Base-by-base conservation (phyloP, 2,113 vertebrate species). In the Azemiops feae region DNA sequence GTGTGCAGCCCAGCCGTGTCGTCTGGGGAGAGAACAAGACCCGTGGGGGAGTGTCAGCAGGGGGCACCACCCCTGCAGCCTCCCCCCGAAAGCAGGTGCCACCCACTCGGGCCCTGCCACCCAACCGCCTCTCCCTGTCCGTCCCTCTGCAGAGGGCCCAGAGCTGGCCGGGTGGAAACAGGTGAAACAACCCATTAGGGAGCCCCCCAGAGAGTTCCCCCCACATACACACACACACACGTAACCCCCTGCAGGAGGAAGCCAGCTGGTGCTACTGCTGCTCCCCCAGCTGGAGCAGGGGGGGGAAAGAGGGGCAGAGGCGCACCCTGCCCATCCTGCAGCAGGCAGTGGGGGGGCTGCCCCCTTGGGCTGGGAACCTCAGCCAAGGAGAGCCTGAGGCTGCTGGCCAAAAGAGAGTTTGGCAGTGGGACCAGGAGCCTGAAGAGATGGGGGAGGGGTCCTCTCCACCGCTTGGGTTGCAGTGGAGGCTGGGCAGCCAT, bases 1-100 rank as follows among this genome's bases (percentile, higher is more conserved):
- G 98, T 99, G 95, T 98, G 98, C 96, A 99, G 98, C 0, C 98
- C 98, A 0, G 99, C 99, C 0, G 98, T 99, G 97, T 99, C 99
- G 97, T 99, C 99, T 99, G 97, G 87, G 30, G 94, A 91, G 45
- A 18, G 22, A 81, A 86, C 23, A 0, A 39, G 16, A 81, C n/a
- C 69, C 20, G 64, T 34, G 64, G 14, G 64, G 4, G 69, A 1
- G 1, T 14, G 64, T 30, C 14, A 6, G 30, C 1, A 2, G 39
- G n/a, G 2, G 6, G 5, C 16, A 6, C 2, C n/a, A 9, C n/a
- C 20, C 69, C 16, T 39, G 14, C 85, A 27, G 23, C 22, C 43
- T n/a, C n/a, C 81, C 23, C 9, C 18, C 7, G 34, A 43, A 34
- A 9, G 85, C 43, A 86, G 8, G 4, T 8, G 8, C 22, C 85